Evolutionary conservation across 1,140 invertebrate genomes (phyloP), one percentile per base, ranked within the genome.

Genomic region (Colletes gigas): DNA sequence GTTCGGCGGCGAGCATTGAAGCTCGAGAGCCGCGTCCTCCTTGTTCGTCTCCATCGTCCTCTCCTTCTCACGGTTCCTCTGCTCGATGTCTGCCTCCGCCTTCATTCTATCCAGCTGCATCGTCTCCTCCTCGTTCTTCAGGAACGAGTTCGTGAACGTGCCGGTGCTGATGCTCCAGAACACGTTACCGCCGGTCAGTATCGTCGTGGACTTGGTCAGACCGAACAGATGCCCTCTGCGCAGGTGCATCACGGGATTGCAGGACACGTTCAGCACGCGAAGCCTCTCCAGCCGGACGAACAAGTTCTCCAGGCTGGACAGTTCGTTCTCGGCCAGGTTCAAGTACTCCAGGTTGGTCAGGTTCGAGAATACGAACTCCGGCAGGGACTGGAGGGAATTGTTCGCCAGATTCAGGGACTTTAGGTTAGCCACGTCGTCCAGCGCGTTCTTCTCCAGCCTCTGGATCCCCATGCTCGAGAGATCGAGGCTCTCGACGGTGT

Each of bases 341-440:
- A 91, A 21, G 12, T 47, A 69, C 39, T 83, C 70, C 1, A 91
- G 66, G 10, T 79, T 84, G 6, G 81, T 88, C 9, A 91, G 52
- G 66, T 90, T 88, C 1, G 88, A 83, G 73, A 91, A 91, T 0
- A 90, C 67, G n/a, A 81, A 85, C 2, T 86, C 78, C 3, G 89
- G 89, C 0, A 91, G 83, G 15, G 70, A 66, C 10, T 59, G 68
- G 3, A 91, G 39, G 0, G 72, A 81, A 57, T 91, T 91, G 41
- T 86, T 84, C 4, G 74, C 44, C n/a, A 91, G 57, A 66, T 72
- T 78, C 3, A 91, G 60, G 5, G 62, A 78, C n/a, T 88, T 87
- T 8, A 88, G 55, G 12, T 83, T 41, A 0, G 47, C 9, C 1
- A 90, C 19, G 19, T 89, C 75, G 14, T 88, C 88, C 12, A 91